Conservation (phyloP, 1,140 invertebrate species). For the Pantala flavescens region DNA sequence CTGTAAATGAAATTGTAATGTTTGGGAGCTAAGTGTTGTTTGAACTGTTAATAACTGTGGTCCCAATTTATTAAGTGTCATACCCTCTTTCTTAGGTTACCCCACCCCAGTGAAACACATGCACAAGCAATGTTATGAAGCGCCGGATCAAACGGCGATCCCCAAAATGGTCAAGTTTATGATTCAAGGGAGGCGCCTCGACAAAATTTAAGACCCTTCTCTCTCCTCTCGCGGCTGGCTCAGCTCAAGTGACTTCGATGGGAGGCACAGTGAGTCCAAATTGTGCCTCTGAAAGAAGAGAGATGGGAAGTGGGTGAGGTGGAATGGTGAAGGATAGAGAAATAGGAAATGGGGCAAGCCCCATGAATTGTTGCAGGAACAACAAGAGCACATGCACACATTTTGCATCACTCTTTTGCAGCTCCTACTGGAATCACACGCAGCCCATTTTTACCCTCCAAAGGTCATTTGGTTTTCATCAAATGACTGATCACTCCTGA, state of each 20-base stretch:
- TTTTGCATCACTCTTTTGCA: background rate
- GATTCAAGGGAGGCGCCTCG: background rate
- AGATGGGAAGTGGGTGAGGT: background rate
- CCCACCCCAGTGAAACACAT: background rate
- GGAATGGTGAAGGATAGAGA: background rate
- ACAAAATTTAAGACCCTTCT: background rate
- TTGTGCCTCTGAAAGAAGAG: slow-evolving; percentile 1
- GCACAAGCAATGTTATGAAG: background rate
- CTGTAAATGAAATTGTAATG: too few species aligned
- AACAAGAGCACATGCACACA: background rate
- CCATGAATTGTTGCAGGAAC: background rate
- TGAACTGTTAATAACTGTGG: too few species aligned
- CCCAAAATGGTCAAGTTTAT: background rate
- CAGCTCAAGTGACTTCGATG: slow-evolving; percentile 3
- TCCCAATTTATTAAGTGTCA: too few species aligned
- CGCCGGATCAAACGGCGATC: background rate
- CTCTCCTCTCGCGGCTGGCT: background rate
- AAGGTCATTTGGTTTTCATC: background rate
- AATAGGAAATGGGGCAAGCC: background rate
- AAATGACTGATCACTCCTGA: too few species aligned
- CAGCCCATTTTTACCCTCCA: background rate
- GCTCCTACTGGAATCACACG: background rate
- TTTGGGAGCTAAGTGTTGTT: too few species aligned
- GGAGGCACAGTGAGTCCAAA: background rate
- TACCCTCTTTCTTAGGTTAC: too few species aligned